Percentiles rank a stretch among this genome's conserved stretches.
Evolutionary conservation across 2,113 vertebrate genomes (phyloP).

Genomic region (crab-eating macaque (Macaca fascicularis)): DNA sequence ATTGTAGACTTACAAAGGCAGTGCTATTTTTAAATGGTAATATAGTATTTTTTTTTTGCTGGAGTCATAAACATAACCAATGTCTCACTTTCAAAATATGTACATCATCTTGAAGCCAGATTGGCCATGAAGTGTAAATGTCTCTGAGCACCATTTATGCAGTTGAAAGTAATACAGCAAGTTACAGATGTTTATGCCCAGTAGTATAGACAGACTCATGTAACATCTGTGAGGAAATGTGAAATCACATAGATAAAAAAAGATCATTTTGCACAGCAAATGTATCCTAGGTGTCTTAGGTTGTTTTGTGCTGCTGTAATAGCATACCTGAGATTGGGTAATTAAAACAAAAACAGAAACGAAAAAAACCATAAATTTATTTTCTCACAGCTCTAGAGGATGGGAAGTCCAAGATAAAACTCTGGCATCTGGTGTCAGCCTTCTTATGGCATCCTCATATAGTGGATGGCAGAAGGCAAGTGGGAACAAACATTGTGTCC

Average conservation of each 20-base stretch:
- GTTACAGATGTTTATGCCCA: background rate
- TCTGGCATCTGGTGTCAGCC: background rate
- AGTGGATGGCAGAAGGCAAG: background rate
- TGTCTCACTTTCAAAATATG: slow-evolving; percentile 23
- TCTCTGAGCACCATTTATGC: background rate
- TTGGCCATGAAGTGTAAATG: background rate
- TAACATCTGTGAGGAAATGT: background rate
- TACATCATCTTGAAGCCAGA: background rate
- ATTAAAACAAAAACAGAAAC: background rate
- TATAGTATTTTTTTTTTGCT: slow-evolving; percentile 58
- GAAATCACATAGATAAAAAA: background rate
- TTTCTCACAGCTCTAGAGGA: background rate
- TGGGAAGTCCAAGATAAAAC: background rate
- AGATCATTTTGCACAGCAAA: background rate
- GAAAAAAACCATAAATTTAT: background rate
- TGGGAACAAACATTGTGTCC: background rate
- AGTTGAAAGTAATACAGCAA: background rate
- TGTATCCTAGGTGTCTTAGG: background rate
- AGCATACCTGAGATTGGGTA: background rate
- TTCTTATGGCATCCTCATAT: background rate
- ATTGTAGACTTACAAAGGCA: slow-evolving; percentile 65
- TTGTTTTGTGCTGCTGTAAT: background rate
- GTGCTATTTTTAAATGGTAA: slow-evolving; percentile 65
- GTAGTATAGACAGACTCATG: background rate
- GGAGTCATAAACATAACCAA: slow-evolving; percentile 28